A percentile compares a stretch with the other conserved stretches of the same genome.
These are phyloP conservation scores for Aspiorhynchus laticeps DNA, from an alignment of 2,113 vertebrate genomes.

Conservation along the genomic window DNA sequence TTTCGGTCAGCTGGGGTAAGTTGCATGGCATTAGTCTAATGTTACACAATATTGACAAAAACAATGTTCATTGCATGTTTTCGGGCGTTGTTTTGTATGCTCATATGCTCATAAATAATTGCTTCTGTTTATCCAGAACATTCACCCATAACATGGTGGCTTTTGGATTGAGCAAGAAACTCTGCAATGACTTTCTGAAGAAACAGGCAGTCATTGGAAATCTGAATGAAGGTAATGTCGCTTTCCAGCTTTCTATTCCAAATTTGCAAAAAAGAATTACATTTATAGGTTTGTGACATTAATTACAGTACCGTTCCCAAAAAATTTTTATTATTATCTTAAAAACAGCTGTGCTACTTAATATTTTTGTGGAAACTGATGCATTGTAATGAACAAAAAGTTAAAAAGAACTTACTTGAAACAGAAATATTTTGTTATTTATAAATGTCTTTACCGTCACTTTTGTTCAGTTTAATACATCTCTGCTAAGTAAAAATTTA, in stretches of 20 bases:
- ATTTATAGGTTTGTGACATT: neutral
- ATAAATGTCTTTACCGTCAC: neutral
- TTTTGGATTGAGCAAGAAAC: slow-evolving; percentile 90
- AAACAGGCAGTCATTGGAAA: slow-evolving; percentile 96
- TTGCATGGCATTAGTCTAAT: neutral
- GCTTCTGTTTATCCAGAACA: slow-evolving; percentile 76
- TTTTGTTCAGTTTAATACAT: neutral
- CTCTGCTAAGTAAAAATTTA: neutral
- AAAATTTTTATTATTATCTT: neutral
- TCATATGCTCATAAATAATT: slow-evolving; percentile 33
- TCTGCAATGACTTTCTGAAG: slow-evolving; percentile 94
- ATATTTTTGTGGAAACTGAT: neutral
- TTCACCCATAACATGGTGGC: slow-evolving; percentile 99
- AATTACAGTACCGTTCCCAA: neutral
- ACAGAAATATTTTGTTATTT: neutral
- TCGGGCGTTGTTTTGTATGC: neutral
- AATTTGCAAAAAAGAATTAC: neutral
- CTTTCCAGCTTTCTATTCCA: neutral
- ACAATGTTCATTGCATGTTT: neutral
- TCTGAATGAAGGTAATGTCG: slow-evolving; percentile 86
- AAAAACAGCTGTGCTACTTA: neutral
- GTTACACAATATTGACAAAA: neutral
- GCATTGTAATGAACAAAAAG: neutral
- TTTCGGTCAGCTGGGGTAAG: slow-evolving; percentile 95
- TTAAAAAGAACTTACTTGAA: neutral